Conservation (phyloP, 2,888 invertebrate genomes). For the Cheilosia soror region DNA sequence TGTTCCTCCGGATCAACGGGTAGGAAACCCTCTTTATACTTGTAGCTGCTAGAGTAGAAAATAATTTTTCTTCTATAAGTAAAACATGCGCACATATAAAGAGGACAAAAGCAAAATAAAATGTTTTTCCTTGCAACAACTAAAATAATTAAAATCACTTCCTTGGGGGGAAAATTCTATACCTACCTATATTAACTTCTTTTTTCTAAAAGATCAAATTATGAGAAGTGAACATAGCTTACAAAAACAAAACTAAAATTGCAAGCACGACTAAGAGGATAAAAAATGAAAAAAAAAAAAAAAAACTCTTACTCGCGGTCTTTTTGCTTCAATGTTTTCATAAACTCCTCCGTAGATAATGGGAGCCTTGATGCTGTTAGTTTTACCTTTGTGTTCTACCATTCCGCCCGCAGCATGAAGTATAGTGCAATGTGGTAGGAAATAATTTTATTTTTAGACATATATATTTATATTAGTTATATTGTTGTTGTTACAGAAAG, state of each 20-base stretch:
- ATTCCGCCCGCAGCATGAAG: slow-evolving; percentile 23
- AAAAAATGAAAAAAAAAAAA: slow-evolving; percentile 17
- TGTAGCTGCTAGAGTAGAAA: slow-evolving; percentile 78
- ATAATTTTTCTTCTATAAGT: slow-evolving; percentile 3
- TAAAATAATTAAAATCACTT: slow-evolving; percentile 70
- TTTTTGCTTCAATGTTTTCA: slow-evolving; percentile 79
- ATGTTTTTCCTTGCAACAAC: slow-evolving; percentile 59
- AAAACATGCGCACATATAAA: not conserved
- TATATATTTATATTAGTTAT: not conserved
- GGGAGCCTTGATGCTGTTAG: slow-evolving; percentile 34
- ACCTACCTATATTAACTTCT: slow-evolving; percentile 26
- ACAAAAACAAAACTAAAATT: slow-evolving; percentile 9
- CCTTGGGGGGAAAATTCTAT: slow-evolving; percentile 1
- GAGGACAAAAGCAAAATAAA: slow-evolving; percentile 43
- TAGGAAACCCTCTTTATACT: slow-evolving; percentile 80
- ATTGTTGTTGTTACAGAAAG: slow-evolving; percentile 39
- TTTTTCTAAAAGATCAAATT: slow-evolving; percentile 55
- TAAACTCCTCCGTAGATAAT: slow-evolving; percentile 78
- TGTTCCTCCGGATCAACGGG: slow-evolving; percentile 82
- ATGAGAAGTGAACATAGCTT: slow-evolving; percentile 48
- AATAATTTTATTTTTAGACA: not conserved
- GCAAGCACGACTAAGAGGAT: slow-evolving; percentile 8
- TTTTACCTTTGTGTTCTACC: slow-evolving; percentile 40
- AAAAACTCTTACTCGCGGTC: slow-evolving; percentile 78
- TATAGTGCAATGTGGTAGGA: slow-evolving; percentile 24